These are phyloP conservation scores for Onychomys leucogaster DNA, from an alignment of 2,797 vertebrate species.

Conservation along the genomic window DNA sequence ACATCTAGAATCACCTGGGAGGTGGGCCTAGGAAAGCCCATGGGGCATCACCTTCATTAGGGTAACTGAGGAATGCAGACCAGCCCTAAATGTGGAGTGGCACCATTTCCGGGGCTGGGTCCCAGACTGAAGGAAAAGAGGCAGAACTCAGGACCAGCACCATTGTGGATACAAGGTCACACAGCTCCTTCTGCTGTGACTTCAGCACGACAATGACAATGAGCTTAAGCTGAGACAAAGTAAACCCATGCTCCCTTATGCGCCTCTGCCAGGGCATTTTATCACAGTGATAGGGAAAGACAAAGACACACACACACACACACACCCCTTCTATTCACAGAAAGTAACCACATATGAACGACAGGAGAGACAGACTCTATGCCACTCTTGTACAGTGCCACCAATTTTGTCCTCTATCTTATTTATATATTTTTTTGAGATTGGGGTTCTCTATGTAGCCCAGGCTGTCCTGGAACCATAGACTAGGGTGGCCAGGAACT, in stretches of 20 bases:
- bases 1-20: neutral
- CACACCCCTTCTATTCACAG: neutral
- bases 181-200: too few relatives aligned
- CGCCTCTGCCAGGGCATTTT: neutral
- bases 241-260: neutral
- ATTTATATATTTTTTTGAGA: neutral
- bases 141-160: too few relatives aligned
- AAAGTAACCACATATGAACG: too few relatives aligned
- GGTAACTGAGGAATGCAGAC: neutral
- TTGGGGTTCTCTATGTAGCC: neutral
- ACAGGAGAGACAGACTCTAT: too few relatives aligned
- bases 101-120: neutral
- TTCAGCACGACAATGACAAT: too few relatives aligned
- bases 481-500: neutral
- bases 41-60: neutral
- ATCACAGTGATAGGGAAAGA: neutral
- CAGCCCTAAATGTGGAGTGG: neutral
- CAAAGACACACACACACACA: too few relatives aligned
- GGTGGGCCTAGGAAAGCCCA: neutral
- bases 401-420: neutral
- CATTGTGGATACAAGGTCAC: neutral
- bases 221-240: neutral
- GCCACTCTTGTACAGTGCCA: neutral
- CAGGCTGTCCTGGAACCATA: neutral
- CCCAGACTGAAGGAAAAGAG: neutral